Conservation (phyloP, 1,140 invertebrate species). For the Lordiphosa collinella region DNA sequence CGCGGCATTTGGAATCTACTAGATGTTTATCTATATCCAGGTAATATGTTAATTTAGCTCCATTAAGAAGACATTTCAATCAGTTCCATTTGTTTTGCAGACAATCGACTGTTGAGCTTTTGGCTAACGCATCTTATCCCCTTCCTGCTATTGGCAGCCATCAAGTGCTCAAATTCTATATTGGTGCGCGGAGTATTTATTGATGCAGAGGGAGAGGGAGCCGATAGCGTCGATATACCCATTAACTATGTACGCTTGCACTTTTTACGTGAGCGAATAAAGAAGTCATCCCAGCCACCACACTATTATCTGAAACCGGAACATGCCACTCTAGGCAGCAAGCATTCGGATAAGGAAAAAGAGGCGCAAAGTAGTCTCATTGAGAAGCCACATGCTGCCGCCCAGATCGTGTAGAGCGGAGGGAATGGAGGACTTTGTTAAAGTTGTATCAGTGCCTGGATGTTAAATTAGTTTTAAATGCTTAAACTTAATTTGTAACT, state of each 20-base stretch:
- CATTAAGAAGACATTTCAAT: background rate
- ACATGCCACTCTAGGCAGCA: constrained; percentile 30
- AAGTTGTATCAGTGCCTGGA: constrained; percentile 34
- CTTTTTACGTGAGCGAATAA: constrained; percentile 84
- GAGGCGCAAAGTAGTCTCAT: constrained; percentile 68
- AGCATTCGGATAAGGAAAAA: constrained; percentile 55
- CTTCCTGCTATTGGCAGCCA: constrained; percentile 86
- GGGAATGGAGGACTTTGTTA: constrained; percentile 9
- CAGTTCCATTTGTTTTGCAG: constrained; percentile 73
- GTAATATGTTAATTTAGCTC: constrained; percentile 66
- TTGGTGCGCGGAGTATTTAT: constrained; percentile 91
- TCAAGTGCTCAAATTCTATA: constrained; percentile 92
- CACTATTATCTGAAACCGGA: constrained; percentile 56
- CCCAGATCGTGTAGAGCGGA: constrained; percentile 52
- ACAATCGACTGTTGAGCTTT: constrained; percentile 86
- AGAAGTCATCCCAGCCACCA: constrained; percentile 78
- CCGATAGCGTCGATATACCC: constrained; percentile 89
- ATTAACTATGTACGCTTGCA: constrained; percentile 89
- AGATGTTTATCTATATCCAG: constrained; percentile 89
- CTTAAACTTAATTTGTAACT: constrained; percentile 47
- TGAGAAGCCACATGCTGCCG: constrained; percentile 44
- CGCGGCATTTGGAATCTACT: constrained; percentile 90
- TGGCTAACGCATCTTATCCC: constrained; percentile 88
- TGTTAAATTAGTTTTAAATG: constrained; percentile 57
- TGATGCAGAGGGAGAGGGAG: constrained; percentile 89